Percentiles rank a stretch among this genome's conserved stretches.
These are phyloP conservation scores for Varanus salvator DNA, from an alignment of 2,113 vertebrate genomes.

Conservation along the genomic window DNA sequence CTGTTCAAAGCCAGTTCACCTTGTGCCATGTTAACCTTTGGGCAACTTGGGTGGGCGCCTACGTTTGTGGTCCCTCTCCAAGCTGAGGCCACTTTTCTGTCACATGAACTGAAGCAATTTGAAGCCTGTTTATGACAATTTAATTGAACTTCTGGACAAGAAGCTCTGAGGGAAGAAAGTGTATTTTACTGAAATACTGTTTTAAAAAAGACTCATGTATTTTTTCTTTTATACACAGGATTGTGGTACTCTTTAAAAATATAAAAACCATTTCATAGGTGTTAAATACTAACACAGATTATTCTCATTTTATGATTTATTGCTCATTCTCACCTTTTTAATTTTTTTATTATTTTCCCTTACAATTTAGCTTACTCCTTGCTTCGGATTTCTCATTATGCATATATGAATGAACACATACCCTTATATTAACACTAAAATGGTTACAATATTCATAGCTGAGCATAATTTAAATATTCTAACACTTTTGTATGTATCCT, in stretches of 20 bases:
- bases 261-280: background rate
- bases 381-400: background rate
- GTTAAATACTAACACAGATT: background rate
- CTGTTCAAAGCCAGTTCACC: background rate
- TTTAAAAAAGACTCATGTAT: too few species aligned
- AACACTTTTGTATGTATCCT: conserved; percentile 52
- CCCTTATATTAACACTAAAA: background rate
- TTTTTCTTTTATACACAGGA: background rate
- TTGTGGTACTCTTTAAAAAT: background rate
- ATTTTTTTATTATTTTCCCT: background rate
- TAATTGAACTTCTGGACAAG: background rate
- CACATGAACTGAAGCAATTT: background rate
- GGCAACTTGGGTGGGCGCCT: too few species aligned
- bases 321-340: background rate
- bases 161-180: background rate
- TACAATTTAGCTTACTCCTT: background rate
- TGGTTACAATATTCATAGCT: background rate
- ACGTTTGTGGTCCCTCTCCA: background rate
- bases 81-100: background rate
- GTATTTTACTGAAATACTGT: background rate
- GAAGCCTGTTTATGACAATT: background rate
- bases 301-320: background rate
- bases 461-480: conserved; percentile 1
- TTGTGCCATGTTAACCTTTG: background rate
- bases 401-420: background rate